Conservation (phyloP, 2,797 vertebrate genomes). For the Esox masquinongy region DNA sequence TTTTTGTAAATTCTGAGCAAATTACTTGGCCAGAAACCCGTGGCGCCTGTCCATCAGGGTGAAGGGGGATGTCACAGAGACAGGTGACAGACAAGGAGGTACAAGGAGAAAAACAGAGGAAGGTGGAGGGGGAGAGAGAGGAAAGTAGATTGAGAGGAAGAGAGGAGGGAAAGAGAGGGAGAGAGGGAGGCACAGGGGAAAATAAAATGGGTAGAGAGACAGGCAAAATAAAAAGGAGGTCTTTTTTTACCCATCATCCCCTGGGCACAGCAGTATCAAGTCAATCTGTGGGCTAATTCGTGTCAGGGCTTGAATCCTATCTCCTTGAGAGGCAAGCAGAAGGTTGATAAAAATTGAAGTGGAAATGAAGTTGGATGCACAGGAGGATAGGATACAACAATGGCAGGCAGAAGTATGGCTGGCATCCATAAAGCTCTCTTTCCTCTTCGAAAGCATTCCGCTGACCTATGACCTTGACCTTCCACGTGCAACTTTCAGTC, state of each 20-base stretch:
- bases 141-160: conserved; percentile 34
- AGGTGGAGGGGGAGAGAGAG: conserved; percentile 11
- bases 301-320: conserved; percentile 95
- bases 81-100: conserved; percentile 82
- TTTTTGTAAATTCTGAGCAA: conserved; percentile 77
- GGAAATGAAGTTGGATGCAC: conserved; percentile 96
- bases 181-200: conserved; percentile 60
- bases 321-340: conserved; percentile 87
- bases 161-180: conserved; percentile 36
- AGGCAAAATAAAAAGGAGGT: conserved; percentile 36
- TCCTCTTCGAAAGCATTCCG: conserved; percentile 62
- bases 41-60: conserved; percentile 75
- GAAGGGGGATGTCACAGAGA: conserved; percentile 74
- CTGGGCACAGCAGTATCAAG: conserved; percentile 84
- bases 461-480: conserved; percentile 87
- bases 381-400: conserved; percentile 83
- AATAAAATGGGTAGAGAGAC: conserved; percentile 42
- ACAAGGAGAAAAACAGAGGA: conserved; percentile 58
- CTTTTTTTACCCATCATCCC: conserved; percentile 79
- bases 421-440: conserved; percentile 55
- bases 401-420: conserved; percentile 74
- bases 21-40: conserved; percentile 83
- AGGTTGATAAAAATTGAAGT: conserved; percentile 98
- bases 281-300: conserved; percentile 95
- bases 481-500: conserved; percentile 65